Base-by-base conservation (phyloP, 2,113 vertebrate genomes). In the Ciconia stormi region DNA sequence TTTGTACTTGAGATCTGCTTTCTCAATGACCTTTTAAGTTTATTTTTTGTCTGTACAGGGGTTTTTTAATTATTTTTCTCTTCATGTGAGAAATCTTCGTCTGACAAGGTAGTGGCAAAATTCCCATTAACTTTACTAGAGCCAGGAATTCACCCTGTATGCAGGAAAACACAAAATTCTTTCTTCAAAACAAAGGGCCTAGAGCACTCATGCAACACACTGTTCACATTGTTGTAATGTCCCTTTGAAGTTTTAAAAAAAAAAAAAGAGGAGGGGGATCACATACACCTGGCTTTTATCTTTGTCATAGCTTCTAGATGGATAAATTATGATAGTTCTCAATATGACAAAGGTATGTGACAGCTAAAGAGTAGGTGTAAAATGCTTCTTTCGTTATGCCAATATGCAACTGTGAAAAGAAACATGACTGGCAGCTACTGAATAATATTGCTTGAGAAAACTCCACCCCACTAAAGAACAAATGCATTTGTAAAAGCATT, bases 221-320 rank as follows among this genome's bases (percentile, higher is more conserved):
- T 89, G 65, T 81, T 87, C 97, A 50, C 55, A 90, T 78, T 95
- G 86, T 96, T 84, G 74, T 16, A 63, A 59, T 8, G 34, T 18
- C 59, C 46, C 80, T 97, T 95, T 96, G 86, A 96, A 96, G 79
- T 76, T 62, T 16, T 62, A 47, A 44, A 58, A 72, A 65, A 83
- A 55, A 70, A 89, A 76, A 36, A 27, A 47, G 7, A 10, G n/a
- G 34, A 19, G 46, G 49, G 47, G 23, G 10, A 78, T 73, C 70
- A 38, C 72, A 74, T 71, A 95, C 90, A 96, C 94, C 92, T 95
- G 92, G 76, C 86, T 87, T 81, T 96, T 95, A 93, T 87, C 72
- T 92, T 65, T 95, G 63, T 55, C 76, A 55, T 74, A 63, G 67
- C 71, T 92, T 74, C 71, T 86, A 50, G 82, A 90, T 90, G 67